Percentiles rank a stretch among this genome's conserved stretches.
Conservation (phyloP, 2,113 vertebrate genomes). For the Cyprinodon tularosa region DNA sequence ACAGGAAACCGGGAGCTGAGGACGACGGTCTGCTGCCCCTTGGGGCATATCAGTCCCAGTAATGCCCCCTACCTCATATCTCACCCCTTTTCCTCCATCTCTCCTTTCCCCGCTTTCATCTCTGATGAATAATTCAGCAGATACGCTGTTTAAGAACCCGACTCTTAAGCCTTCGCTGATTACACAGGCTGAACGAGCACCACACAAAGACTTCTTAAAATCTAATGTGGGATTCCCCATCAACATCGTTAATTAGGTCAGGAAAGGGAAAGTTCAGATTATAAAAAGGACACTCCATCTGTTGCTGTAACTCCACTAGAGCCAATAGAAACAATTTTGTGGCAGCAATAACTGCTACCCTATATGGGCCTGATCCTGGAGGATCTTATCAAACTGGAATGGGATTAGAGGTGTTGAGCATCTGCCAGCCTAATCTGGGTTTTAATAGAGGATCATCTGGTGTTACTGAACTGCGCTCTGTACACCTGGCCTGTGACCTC, state of each 20-base stretch:
- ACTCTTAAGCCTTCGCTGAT: slow-evolving; percentile 54
- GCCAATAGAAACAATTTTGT: slow-evolving; percentile 14
- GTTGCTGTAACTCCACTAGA: slow-evolving; percentile 1
- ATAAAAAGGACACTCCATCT: slow-evolving; percentile 12
- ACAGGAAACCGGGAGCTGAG: slow-evolving; percentile 47
- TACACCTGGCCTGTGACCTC: slow-evolving; percentile 42
- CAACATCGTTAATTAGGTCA: slow-evolving; percentile 34
- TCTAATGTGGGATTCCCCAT: slow-evolving; percentile 44
- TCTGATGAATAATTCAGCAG: slow-evolving; percentile 74
- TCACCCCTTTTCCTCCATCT: slow-evolving; percentile 30
- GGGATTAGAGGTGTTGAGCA: slow-evolving; percentile 76
- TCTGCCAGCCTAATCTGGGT: slow-evolving; percentile 68
- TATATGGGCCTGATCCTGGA: slow-evolving; percentile 63
- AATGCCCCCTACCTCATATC: slow-evolving; percentile 40
- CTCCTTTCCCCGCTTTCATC: slow-evolving; percentile 69
- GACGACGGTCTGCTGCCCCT: slow-evolving; percentile 38
- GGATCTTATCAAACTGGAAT: slow-evolving; percentile 70
- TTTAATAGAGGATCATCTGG: slow-evolving; percentile 49
- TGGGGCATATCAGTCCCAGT: slow-evolving; percentile 49
- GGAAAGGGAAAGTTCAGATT: slow-evolving; percentile 6
- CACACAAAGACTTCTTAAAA: slow-evolving; percentile 17
- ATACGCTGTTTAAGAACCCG: slow-evolving; percentile 52
- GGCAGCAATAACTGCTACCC: slow-evolving; percentile 34
- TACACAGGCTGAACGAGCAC: slow-evolving; percentile 16
- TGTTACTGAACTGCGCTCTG: slow-evolving; percentile 15